Conservation (phyloP, 2,888 invertebrate species). For the Pteria penguin region DNA sequence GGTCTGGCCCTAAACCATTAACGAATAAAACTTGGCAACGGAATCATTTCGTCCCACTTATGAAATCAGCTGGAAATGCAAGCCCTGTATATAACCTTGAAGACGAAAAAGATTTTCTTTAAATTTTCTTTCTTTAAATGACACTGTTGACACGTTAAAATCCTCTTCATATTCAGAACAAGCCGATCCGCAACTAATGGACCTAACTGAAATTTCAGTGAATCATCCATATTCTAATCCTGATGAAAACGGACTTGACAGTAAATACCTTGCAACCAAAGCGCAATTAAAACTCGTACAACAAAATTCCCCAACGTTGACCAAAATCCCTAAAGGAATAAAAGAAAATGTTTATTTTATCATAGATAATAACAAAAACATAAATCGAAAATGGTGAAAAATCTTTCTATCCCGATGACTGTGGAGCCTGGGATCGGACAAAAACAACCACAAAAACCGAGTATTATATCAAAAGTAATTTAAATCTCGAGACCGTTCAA, state of each 20-base stretch:
- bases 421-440: not conserved
- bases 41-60: not conserved
- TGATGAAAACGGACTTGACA: not conserved
- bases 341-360: conserved; percentile 16
- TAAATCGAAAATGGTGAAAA: not conserved
- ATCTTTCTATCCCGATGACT: not conserved
- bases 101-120: not conserved
- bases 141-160: no score
- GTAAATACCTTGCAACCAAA: not conserved
- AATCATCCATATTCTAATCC: not conserved
- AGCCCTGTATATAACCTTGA: not conserved
- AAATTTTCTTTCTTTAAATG: no score
- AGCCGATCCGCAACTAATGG: not conserved
- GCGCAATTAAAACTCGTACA: not conserved
- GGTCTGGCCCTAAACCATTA: no score
- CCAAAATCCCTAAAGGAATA: conserved; percentile 6
- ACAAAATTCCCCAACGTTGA: not conserved
- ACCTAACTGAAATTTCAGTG: not conserved
- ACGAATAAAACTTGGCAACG: not conserved
- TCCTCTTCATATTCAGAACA: not conserved
- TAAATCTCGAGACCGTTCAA: no score
- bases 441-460: not conserved
- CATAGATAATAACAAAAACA: conserved; percentile 7
- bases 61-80: not conserved
- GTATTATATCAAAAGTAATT: not conserved